Evolutionary conservation across 2,797 vertebrate species (phyloP), one percentile per base, ranked within the genome.

Genomic region (Pseudochromis fuscus): DNA sequence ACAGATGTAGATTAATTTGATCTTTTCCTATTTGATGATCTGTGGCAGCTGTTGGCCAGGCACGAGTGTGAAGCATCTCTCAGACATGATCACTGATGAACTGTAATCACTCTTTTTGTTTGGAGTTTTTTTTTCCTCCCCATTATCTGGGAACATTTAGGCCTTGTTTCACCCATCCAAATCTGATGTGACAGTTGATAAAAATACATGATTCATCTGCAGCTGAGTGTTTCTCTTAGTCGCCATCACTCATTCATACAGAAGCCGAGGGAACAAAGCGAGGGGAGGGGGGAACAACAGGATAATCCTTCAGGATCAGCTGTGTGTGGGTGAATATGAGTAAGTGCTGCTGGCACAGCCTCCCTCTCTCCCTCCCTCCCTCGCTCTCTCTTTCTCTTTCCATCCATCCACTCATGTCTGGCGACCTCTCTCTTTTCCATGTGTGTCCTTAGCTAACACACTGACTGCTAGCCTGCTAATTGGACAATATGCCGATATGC

Each of bases 251-350:
- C 82, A 88, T 87, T 87, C 63, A 87, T 82, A 58, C 28, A 8
- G 57, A 75, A 40, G 86, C 77, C 72, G 63, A 77, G 75, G 63
- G 59, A 81, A 88, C 78, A 83, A 78, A 82, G 78, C 56, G 42
- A 55, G 53, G 38, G 18, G 19, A 56, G 52, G 50, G 56, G 42
- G 27, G 24, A 33, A 59, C 73, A 65, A 72, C 57, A 87, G 73
- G 83, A 81, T 91, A 83, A 92, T 92, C 91, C 88, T 87, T 88
- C 81, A 89, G 82, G 84, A 92, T 94, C 92, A 93, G 89, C 89
- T 93, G 89, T 91, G 91, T 88, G 92, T 93, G 89, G 91, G 91
- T 75, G 90, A 91, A 89, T 85, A 80, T 85, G 89, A 90, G 83
- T 89, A 88, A 91, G 79, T 89, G 82, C 88, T 85, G 87, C 88